These are phyloP conservation scores for Cryptocheilus praepositus DNA, from an alignment of 2,888 invertebrate species.

Conservation along the genomic window DNA sequence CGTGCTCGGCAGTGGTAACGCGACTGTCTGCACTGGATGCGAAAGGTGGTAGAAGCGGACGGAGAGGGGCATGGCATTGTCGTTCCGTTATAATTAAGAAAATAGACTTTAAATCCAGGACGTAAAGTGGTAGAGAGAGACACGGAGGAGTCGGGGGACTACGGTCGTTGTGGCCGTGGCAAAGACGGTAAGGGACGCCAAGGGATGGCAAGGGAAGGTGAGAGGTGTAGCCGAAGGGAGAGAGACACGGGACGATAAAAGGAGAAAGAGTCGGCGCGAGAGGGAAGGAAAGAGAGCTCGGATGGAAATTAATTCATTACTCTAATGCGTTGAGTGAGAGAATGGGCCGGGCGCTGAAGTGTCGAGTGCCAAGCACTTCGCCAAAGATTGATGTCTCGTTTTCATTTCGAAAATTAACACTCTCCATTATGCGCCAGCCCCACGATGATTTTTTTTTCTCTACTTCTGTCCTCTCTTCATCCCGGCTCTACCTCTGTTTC, in stretches of 20 bases:
- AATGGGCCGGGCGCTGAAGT: conserved; percentile 67
- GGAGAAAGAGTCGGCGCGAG: conserved; percentile 36
- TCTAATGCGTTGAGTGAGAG: conserved; percentile 72
- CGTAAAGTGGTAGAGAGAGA: conserved; percentile 33
- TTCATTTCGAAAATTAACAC: conserved; percentile 74
- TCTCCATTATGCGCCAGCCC: conserved; percentile 63
- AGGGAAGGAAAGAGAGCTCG: conserved; percentile 47
- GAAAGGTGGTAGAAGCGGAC: background rate
- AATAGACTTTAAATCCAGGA: conserved; percentile 70
- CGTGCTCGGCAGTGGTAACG: too few relatives aligned
- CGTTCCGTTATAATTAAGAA: conserved; percentile 72
- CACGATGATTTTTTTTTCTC: conserved; percentile 30
- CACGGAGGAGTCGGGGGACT: conserved; percentile 17
- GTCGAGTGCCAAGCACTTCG: conserved; percentile 68
- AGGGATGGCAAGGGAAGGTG: conserved; percentile 35
- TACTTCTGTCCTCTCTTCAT: conserved; percentile 4
- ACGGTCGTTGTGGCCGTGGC: conserved; percentile 10
- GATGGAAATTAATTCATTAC: conserved; percentile 75
- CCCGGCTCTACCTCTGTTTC: conserved; percentile 22
- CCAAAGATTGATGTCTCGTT: conserved; percentile 73
- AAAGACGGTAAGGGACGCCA: conserved; percentile 12
- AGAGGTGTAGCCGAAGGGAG: conserved; percentile 7
- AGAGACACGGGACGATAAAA: conserved; percentile 25
- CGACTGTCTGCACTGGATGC: background rate
- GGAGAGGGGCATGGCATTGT: conserved; percentile 52